These are phyloP conservation scores for Xenops minutus DNA, from an alignment of 2,797 vertebrate genomes.

Conservation along the genomic window DNA sequence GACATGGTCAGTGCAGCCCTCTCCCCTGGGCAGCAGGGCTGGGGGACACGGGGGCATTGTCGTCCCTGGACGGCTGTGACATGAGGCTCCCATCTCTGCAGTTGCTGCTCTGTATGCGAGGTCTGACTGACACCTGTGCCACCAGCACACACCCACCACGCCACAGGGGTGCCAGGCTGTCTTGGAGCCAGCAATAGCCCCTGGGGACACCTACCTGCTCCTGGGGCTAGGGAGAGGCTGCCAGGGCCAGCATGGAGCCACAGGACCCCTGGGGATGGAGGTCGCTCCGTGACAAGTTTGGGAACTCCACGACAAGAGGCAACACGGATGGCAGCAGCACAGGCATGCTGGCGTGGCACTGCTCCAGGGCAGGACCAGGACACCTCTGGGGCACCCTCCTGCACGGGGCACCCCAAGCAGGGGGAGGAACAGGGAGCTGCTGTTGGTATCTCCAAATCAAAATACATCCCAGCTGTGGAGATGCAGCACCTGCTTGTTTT, in stretches of 20 bases:
- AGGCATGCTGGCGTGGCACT: background rate
- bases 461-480: background rate
- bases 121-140: constrained; percentile 62
- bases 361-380: too few species aligned
- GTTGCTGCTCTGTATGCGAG: constrained; percentile 79
- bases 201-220: accelerated
- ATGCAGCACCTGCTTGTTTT: accelerated
- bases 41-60: background rate
- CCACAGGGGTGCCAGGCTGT: too few species aligned
- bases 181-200: background rate
- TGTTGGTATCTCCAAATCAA: background rate
- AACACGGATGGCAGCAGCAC: accelerated
- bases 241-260: accelerated
- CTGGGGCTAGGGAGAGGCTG: background rate
- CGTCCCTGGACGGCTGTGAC: accelerated
- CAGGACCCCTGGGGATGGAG: background rate
- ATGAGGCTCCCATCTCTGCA: background rate
- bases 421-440: accelerated
- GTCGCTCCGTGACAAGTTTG: background rate
- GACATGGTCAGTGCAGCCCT: constrained; percentile 73
- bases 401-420: background rate
- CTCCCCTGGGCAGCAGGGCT: too few species aligned
- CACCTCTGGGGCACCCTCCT: background rate
- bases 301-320: accelerated
- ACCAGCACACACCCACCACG: accelerated